Evolutionary conservation across 2,888 invertebrate species (phyloP).

Genomic region (Nomada goodeniana): DNA sequence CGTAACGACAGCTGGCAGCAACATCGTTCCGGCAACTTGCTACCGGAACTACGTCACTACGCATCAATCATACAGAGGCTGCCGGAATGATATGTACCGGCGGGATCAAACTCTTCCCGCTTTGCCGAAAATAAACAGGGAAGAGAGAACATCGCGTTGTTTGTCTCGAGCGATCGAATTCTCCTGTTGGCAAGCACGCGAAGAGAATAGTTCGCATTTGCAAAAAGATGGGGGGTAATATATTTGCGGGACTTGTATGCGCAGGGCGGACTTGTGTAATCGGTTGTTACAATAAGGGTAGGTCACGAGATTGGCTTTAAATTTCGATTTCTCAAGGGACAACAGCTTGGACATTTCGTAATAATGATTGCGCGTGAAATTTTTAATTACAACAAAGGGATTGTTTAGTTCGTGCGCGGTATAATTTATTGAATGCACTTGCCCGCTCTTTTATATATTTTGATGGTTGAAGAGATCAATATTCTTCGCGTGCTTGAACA

Average conservation of each 20-base stretch:
- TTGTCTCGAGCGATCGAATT: constrained; percentile 3
- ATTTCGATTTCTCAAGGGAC: too few species aligned
- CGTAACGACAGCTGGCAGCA: constrained; percentile 73
- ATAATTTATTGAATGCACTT: too few species aligned
- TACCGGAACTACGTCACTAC: constrained; percentile 33
- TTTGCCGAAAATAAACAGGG: constrained; percentile 5
- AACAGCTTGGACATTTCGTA: too few species aligned
- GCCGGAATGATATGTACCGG: constrained; percentile 47
- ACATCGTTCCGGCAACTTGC: constrained; percentile 65
- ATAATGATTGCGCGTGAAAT: too few species aligned
- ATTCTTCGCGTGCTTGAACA: too few species aligned
- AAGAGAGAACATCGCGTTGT: neutral
- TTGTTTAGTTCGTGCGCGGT: too few species aligned
- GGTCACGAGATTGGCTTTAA: too few species aligned
- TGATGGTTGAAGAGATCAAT: too few species aligned
- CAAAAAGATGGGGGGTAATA: neutral
- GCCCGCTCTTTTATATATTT: too few species aligned
- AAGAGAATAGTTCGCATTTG: neutral
- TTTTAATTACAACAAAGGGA: too few species aligned
- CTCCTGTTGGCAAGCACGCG: neutral
- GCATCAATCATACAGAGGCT: constrained; percentile 62
- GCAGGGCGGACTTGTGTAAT: neutral
- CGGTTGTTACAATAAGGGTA: too few species aligned
- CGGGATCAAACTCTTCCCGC: constrained; percentile 24
- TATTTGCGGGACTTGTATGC: too few species aligned